phyloP scores from a whole-genome alignment of 2,113 vertebrate genomes.

The Macquaria australasica region DNA sequence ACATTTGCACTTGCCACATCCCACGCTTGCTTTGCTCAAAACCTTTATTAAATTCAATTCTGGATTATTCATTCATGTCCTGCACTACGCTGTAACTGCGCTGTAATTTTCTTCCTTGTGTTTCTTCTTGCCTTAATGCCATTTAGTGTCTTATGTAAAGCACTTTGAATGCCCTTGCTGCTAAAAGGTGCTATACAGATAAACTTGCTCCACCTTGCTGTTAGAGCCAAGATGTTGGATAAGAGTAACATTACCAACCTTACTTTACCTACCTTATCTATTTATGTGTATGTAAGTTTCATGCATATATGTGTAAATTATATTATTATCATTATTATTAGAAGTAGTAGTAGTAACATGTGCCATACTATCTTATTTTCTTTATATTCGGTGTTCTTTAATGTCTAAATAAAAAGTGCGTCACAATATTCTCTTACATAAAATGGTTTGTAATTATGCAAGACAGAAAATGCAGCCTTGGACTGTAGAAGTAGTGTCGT shows the following conservation, averaged over 20 bases:
- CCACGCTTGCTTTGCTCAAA: neutral
- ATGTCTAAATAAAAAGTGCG: constrained; percentile 41
- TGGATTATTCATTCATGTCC: neutral
- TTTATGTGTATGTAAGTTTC: neutral
- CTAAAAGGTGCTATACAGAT: neutral
- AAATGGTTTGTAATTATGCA: constrained; percentile 69
- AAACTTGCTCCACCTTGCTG: neutral
- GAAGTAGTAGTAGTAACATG: neutral
- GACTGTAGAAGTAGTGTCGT: neutral
- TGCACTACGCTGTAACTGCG: no score
- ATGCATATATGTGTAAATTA: neutral
- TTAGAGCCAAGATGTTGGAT: neutral
- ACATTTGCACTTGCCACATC: neutral
- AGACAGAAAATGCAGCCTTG: constrained; percentile 15
- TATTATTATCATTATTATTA: neutral
- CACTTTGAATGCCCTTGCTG: neutral
- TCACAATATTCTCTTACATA: constrained; percentile 67
- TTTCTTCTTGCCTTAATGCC: neutral
- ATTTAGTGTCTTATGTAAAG: neutral
- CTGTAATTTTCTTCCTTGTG: neutral
- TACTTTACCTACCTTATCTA: neutral
- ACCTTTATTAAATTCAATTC: neutral
- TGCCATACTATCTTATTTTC: neutral
- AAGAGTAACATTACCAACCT: neutral
- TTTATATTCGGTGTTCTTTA: neutral